Conservation (phyloP, 2,113 vertebrate species). For the Cyprinus carpio region DNA sequence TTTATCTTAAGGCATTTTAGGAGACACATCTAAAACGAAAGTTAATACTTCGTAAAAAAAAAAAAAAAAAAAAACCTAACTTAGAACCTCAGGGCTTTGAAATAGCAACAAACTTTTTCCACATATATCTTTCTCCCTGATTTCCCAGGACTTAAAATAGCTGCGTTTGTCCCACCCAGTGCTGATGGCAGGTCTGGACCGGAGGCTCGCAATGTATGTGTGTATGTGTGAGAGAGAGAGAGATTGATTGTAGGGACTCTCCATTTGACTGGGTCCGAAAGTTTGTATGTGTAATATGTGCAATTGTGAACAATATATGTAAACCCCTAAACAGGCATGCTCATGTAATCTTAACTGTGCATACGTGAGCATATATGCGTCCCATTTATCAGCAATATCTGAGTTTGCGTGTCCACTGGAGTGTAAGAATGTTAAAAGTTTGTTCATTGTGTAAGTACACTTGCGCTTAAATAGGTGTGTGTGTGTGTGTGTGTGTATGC, state of each 20-base stretch:
- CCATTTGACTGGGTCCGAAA: slow-evolving; percentile 11
- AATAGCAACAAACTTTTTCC: background rate
- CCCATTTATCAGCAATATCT: background rate
- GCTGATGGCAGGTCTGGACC: slow-evolving; percentile 38
- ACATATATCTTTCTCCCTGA: background rate
- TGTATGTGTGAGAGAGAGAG: background rate
- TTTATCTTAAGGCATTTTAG: background rate
- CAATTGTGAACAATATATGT: slow-evolving; percentile 10
- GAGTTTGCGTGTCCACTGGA: slow-evolving; percentile 25
- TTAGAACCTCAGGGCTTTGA: background rate
- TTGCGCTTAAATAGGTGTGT: slow-evolving; percentile 10
- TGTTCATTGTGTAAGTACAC: background rate
- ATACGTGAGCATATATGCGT: background rate
- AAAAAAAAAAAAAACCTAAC: background rate
- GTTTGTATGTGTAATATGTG: background rate
- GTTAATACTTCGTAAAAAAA: background rate
- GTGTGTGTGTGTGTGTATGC: slow-evolving; percentile 30
- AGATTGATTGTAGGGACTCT: slow-evolving; percentile 15
- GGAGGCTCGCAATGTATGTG: slow-evolving; percentile 27
- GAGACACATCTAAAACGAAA: background rate
- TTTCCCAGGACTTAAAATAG: slow-evolving; percentile 50
- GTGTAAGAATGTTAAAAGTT: background rate
- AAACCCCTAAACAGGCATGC: background rate
- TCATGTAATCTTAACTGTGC: background rate
- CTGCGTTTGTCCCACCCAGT: slow-evolving; percentile 48